Conservation (phyloP, 2,888 invertebrate species). For the Oxytorus armatus region DNA sequence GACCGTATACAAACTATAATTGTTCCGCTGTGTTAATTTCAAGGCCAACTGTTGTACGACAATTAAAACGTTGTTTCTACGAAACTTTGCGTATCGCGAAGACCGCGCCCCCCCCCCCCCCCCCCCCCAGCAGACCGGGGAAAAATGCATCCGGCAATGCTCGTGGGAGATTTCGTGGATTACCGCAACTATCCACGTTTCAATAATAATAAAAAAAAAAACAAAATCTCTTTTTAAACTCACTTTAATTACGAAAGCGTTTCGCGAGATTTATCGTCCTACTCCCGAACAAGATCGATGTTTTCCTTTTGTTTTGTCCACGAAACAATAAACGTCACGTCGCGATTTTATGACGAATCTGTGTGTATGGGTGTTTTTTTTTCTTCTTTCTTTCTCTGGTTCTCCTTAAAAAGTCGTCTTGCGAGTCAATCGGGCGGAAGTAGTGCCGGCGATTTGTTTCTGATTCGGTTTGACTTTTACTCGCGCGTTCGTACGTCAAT, state of each 20-base stretch:
- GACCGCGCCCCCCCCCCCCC: no score
- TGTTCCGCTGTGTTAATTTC: conserved; percentile 74
- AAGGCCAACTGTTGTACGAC: conserved; percentile 61
- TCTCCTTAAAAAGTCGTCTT: no score
- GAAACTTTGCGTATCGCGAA: not conserved
- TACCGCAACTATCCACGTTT: not conserved
- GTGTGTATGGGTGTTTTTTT: no score
- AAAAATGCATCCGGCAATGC: no score
- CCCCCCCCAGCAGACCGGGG: no score
- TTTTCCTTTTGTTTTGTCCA: conserved; percentile 21
- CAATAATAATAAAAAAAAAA: no score
- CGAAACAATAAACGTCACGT: not conserved
- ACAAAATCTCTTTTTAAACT: no score
- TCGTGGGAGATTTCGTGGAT: not conserved
- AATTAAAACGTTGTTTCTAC: not conserved
- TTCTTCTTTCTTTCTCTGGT: no score
- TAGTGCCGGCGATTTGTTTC: not conserved
- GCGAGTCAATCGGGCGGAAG: not conserved
- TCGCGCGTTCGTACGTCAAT: not conserved
- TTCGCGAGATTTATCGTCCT: not conserved
- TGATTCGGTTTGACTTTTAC: not conserved
- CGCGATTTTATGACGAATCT: not conserved
- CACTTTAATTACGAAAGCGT: not conserved
- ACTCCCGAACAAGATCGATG: not conserved
- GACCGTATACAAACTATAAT: conserved; percentile 59